Base-by-base conservation (phyloP, 2,888 invertebrate genomes). In the Lasioglossum lativentre region DNA sequence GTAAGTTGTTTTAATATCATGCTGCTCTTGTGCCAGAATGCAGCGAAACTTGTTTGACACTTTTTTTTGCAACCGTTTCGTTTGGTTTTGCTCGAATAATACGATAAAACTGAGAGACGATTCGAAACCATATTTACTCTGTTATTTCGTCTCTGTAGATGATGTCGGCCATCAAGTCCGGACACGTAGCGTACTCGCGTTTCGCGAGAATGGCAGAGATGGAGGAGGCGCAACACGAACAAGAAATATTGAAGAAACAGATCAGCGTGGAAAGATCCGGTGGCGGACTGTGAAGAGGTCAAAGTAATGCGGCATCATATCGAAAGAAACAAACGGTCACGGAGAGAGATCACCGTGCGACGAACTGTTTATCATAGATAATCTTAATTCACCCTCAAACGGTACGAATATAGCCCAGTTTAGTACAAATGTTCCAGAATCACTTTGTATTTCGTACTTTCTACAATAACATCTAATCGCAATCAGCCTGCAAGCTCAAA, bases 91-190 rank as follows among this genome's bases (percentile, higher is more conserved):
- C 12, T 0, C 68, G 27, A 78, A 0, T 52, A 38, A 66, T 34
- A 23, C 47, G 30, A 16, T 40, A 19, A 40, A 12, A 19, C 38
- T 47, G 2, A n/a, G 27, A 75, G n/a, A 63, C 10, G 38, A 40
- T 12, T 40, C n/a, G 14, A 34, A 70, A 0, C 23, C 10, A 14
- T 70, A 70, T 70, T 70, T 14, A 70, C 14, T 40, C 23, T n/a
- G 23, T 38, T 40, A 38, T 27, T 47, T 78, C 8, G 52, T n/a
- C 73, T 40, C 42, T 92, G 59, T 95, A 99, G 99, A 98, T 99
- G 97, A 99, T 99, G 99, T 99, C 99, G 23, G 99, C 99, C 14
- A 97, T 99, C 91, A 99, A 99, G 95, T 98, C 98, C 0, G 99
- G 99, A 16, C 98, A 98, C 94, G 98, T 99, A 88, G 97, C 99